phyloP scores from a whole-genome alignment of 64 coral and sea anemone genomes.

The Actinia tenebrosa region DNA sequence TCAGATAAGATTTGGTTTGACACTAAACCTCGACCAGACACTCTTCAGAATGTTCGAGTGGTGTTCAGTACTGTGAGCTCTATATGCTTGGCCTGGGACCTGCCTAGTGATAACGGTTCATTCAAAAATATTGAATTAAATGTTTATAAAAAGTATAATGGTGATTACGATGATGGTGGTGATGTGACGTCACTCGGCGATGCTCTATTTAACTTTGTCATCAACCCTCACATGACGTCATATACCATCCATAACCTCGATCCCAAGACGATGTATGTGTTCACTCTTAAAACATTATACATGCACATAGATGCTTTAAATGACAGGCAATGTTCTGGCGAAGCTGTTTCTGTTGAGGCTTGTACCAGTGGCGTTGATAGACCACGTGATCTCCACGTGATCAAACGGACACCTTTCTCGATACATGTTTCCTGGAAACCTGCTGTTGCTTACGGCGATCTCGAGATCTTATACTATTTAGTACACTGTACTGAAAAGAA shows the following conservation, averaged over 20 bases:
- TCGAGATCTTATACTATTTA: constrained; percentile 30
- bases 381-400: constrained; percentile 30
- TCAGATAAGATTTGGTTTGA: constrained; percentile 29
- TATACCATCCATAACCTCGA: constrained; percentile 30
- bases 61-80: constrained; percentile 28
- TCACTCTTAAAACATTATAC: constrained; percentile 21
- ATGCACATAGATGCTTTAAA: constrained; percentile 17
- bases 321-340: not conserved
- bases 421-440: constrained; percentile 50
- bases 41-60: constrained; percentile 35
- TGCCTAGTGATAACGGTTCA: not conserved
- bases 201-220: not conserved
- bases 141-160: not conserved
- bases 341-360: not conserved
- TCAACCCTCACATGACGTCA: constrained; percentile 17
- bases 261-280: constrained; percentile 45
- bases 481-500: constrained; percentile 65
- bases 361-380: constrained; percentile 64
- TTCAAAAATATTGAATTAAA: not conserved
- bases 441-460: constrained; percentile 47
- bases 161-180: not conserved
- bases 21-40: constrained; percentile 16
- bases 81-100: constrained; percentile 59
- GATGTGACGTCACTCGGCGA: not conserved
- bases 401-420: constrained; percentile 40